These are phyloP conservation scores for Morbakka virulenta DNA, from an alignment of 30 jellyfish, hydroid and myxozoan species.

Conservation along the genomic window DNA sequence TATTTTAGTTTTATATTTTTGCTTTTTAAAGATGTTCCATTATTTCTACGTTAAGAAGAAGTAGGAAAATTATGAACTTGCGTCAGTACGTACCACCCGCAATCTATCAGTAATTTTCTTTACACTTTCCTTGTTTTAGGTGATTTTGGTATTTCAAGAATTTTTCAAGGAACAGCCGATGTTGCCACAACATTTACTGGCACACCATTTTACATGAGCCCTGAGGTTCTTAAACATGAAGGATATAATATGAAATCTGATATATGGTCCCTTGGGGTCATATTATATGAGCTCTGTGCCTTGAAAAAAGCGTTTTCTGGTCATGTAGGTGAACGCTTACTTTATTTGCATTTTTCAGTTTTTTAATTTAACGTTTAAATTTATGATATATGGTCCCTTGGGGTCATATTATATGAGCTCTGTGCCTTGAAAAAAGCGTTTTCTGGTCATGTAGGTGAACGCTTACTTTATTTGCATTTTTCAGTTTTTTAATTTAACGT, in stretches of 20 bases:
- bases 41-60: no score
- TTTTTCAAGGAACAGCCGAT: constrained; percentile 84
- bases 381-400: constrained; percentile 93
- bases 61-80: no score
- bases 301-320: constrained; percentile 81
- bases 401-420: constrained; percentile 78
- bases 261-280: constrained; percentile 91
- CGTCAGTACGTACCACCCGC: no score
- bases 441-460: constrained; percentile 66
- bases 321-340: constrained; percentile 30
- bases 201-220: constrained; percentile 97
- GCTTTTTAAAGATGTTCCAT: no score
- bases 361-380: no score
- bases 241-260: constrained; percentile 86
- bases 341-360: no score
- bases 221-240: constrained; percentile 91
- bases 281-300: constrained; percentile 78
- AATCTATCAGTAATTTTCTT: no score
- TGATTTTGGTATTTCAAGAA: constrained; percentile 91
- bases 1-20: no score
- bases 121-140: constrained; percentile 41
- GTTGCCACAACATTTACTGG: constrained; percentile 95
- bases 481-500: no score
- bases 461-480: neutral
- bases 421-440: constrained; percentile 78